These are phyloP conservation scores for Phenacoccus solenopsis DNA, from an alignment of 1,140 invertebrate genomes.

Conservation along the genomic window DNA sequence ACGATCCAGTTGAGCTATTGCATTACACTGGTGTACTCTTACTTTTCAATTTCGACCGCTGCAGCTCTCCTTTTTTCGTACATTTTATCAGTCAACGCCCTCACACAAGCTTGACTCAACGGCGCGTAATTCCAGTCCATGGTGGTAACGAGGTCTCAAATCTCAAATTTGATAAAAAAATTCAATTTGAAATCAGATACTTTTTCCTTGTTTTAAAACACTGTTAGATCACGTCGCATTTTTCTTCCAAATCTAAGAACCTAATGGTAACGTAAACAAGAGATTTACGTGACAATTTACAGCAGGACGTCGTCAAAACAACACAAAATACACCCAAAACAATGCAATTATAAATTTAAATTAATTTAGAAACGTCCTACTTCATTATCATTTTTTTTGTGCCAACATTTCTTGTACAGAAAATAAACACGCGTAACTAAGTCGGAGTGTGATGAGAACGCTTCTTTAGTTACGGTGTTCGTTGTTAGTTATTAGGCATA, in stretches of 20 bases:
- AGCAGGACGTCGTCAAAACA: background rate
- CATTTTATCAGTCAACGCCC: conserved; percentile 87
- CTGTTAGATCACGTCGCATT: background rate
- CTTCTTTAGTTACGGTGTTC: too few species aligned
- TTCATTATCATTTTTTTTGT: too few species aligned
- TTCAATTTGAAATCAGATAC: too few species aligned
- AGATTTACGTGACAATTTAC: background rate
- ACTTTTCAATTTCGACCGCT: conserved; percentile 98
- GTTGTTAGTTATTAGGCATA: too few species aligned
- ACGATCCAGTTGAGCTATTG: background rate
- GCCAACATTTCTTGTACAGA: too few species aligned
- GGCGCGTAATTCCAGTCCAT: conserved; percentile 73
- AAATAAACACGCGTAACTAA: too few species aligned
- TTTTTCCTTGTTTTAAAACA: too few species aligned
- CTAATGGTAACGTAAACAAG: background rate
- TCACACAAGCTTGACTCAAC: conserved; percentile 77
- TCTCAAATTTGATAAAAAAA: too few species aligned
- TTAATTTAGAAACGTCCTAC: background rate
- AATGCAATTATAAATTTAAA: background rate
- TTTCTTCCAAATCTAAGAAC: background rate
- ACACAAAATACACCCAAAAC: background rate
- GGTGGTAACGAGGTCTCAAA: background rate
- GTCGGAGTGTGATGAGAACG: too few species aligned
- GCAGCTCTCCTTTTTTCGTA: conserved; percentile 96
- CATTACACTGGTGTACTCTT: conserved; percentile 30